Conservation (phyloP, 2,113 vertebrate species). For the Ceyx cyanopectus region DNA sequence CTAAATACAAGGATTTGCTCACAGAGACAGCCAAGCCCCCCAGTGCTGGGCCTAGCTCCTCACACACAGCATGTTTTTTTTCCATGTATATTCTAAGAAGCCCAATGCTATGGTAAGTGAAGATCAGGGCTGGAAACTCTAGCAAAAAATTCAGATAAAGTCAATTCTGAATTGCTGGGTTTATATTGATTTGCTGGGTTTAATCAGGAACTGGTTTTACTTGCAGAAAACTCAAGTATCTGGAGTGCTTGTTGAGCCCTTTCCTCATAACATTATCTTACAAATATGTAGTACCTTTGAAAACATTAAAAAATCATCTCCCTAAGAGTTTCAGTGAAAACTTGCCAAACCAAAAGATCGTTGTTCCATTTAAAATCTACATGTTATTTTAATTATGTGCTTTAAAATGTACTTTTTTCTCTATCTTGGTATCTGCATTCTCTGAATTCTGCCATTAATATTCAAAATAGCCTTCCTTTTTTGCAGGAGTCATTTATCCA, state of each 20-base stretch:
- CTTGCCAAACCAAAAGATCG: background rate
- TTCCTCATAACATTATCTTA: background rate
- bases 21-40: background rate
- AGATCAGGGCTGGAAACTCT: background rate
- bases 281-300: fast-evolving
- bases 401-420: background rate
- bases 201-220: background rate
- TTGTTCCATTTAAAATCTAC: background rate
- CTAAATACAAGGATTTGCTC: background rate
- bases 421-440: background rate
- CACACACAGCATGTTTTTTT: background rate
- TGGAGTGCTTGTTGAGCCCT: background rate
- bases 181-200: background rate
- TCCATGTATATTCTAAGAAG: background rate
- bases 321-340: background rate
- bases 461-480: background rate
- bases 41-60: background rate
- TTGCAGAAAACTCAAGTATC: background rate
- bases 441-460: background rate
- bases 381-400: background rate
- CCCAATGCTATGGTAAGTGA: background rate
- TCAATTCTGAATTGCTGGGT: background rate
- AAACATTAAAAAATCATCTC: background rate
- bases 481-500: background rate
- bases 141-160: background rate